phyloP scores from a whole-genome alignment of 2,113 vertebrate species.

The Romanogobio albipinnatus region DNA sequence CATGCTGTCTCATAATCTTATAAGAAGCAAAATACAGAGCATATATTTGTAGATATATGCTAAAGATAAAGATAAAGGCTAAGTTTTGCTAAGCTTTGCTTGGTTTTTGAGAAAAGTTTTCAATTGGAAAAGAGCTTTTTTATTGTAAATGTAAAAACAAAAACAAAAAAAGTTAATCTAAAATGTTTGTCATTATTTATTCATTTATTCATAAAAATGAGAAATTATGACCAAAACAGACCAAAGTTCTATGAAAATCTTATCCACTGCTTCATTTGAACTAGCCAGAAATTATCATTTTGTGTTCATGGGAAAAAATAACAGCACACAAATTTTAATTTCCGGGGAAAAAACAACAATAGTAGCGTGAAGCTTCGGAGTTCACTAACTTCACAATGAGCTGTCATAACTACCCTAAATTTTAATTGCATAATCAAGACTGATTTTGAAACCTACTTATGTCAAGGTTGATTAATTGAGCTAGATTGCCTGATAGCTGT shows the following conservation, averaged over 20 bases:
- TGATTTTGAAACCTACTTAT: not conserved
- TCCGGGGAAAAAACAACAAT: not conserved
- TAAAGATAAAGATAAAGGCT: not conserved
- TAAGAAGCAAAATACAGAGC: not conserved
- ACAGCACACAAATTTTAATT: not conserved
- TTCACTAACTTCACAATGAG: not conserved
- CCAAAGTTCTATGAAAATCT: not conserved
- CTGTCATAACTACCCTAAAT: not conserved
- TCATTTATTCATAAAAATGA: no score
- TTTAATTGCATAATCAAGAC: not conserved
- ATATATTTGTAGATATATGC: not conserved
- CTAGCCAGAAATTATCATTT: not conserved
- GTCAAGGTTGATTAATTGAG: conserved; percentile 12
- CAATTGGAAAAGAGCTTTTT: no score
- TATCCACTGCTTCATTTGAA: not conserved
- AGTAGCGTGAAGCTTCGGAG: not conserved
- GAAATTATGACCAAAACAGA: no score
- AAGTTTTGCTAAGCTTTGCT: not conserved
- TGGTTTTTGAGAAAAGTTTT: no score
- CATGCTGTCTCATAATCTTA: not conserved
- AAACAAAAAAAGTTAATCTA: no score
- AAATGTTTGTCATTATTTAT: no score
- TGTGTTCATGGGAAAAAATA: not conserved
- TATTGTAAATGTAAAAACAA: no score
- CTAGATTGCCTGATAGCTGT: not conserved